A percentile compares a stretch with the other conserved stretches of the same genome.
These are phyloP conservation scores for Caenorhabditis sp. DNA, from an alignment of 2,888 invertebrate genomes.

Conservation along the genomic window DNA sequence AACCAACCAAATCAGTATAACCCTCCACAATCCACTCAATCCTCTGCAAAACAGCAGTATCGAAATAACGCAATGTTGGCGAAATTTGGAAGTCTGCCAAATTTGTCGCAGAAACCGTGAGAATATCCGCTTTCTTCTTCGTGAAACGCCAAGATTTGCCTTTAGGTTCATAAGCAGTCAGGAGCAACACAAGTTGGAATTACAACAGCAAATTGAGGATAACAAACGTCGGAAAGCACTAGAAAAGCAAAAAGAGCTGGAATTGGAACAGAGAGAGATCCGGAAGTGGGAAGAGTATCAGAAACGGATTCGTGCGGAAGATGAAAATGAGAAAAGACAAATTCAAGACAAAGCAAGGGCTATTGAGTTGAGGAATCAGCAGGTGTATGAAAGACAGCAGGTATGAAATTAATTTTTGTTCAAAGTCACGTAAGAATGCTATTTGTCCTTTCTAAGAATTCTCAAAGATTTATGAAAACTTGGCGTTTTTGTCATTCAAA, in stretches of 20 bases:
- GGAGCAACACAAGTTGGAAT: slow-evolving; percentile 69
- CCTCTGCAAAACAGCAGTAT: slow-evolving; percentile 49
- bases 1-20: slow-evolving; percentile 20
- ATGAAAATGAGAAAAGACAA: slow-evolving; percentile 65
- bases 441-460: too few species aligned
- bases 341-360: slow-evolving; percentile 65
- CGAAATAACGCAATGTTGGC: slow-evolving; percentile 30
- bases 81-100: slow-evolving; percentile 59
- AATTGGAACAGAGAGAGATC: slow-evolving; percentile 72
- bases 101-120: slow-evolving; percentile 47
- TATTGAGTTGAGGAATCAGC: slow-evolving; percentile 64
- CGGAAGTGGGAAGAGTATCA: slow-evolving; percentile 67
- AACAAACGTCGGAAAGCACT: slow-evolving; percentile 67
- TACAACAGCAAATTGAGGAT: slow-evolving; percentile 75
- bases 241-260: slow-evolving; percentile 73
- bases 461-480: background rate
- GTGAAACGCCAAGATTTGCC: too few species aligned
- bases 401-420: slow-evolving; percentile 1
- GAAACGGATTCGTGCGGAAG: slow-evolving; percentile 61
- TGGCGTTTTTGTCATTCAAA: background rate
- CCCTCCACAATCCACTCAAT: background rate
- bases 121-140: background rate
- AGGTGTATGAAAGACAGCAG: slow-evolving; percentile 64
- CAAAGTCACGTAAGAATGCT: too few species aligned
- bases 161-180: slow-evolving; percentile 44